These are phyloP conservation scores for Ctenicera cuprea DNA, from an alignment of 2,888 invertebrate genomes.

Conservation along the genomic window DNA sequence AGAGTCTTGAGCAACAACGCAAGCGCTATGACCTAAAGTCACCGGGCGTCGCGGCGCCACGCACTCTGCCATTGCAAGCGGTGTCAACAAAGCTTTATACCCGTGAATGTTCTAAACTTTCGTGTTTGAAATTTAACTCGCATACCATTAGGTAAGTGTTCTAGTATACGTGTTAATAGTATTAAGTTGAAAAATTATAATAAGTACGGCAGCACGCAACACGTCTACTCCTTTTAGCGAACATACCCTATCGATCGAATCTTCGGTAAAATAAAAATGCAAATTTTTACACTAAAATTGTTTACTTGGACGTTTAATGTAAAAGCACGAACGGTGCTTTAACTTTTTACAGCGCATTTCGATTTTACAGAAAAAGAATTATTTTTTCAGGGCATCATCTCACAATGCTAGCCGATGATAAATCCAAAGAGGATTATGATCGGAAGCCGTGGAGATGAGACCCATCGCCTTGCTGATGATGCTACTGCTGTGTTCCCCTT, in stretches of 20 bases:
- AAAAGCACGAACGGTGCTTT: background rate
- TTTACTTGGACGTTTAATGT: background rate
- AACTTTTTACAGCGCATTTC: background rate
- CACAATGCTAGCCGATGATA: slow-evolving; percentile 66
- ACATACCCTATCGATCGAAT: slow-evolving; percentile 35
- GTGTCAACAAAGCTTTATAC: slow-evolving; percentile 31
- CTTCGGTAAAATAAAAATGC: slow-evolving; percentile 25
- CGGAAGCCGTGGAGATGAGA: slow-evolving; percentile 70
- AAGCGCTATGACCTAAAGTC: slow-evolving; percentile 57
- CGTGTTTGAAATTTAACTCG: slow-evolving; percentile 21
- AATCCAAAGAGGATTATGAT: slow-evolving; percentile 63
- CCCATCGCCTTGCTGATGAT: slow-evolving; percentile 65
- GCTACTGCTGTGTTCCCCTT: slow-evolving; percentile 69
- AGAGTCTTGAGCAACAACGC: slow-evolving; percentile 35
- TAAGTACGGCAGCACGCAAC: slow-evolving; percentile 6
- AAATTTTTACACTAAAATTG: slow-evolving; percentile 11
- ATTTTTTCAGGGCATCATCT: slow-evolving; percentile 35
- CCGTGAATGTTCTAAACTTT: slow-evolving; percentile 26
- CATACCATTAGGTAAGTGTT: slow-evolving; percentile 12
- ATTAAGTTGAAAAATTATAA: background rate
- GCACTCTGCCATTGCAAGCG: slow-evolving; percentile 51
- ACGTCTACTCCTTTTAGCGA: slow-evolving; percentile 4
- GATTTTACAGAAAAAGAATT: background rate
- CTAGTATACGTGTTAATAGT: background rate
- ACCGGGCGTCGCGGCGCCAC: slow-evolving; percentile 57